Evolutionary conservation across 2,888 invertebrate genomes (phyloP).

Genomic region (Cheilosia pagana): DNA sequence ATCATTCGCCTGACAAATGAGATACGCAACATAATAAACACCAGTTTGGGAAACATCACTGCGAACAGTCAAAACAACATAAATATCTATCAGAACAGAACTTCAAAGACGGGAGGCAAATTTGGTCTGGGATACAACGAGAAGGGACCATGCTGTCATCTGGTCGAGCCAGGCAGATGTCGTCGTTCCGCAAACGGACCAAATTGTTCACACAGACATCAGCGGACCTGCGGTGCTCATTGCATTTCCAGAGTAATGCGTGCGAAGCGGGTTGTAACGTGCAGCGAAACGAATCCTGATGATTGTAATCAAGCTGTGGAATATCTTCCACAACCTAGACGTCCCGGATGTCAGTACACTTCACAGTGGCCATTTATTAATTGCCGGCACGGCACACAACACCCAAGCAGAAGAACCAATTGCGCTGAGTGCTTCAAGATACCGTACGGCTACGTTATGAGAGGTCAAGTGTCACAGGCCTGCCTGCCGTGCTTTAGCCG

Average conservation of each 20-base stretch:
- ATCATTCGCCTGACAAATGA: constrained; percentile 80
- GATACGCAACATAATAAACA: constrained; percentile 79
- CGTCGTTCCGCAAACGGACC: constrained; percentile 62
- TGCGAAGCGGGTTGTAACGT: constrained; percentile 77
- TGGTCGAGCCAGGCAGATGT: constrained; percentile 77
- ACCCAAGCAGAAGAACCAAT: not conserved
- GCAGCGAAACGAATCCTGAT: constrained; percentile 72
- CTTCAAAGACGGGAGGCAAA: constrained; percentile 79
- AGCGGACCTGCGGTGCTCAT: constrained; percentile 80
- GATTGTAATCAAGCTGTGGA: constrained; percentile 78
- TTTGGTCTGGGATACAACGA: constrained; percentile 81
- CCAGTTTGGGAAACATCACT: constrained; percentile 77
- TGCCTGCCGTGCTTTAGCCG: constrained; percentile 38
- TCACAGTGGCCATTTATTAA: constrained; percentile 77
- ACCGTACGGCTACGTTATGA: constrained; percentile 46
- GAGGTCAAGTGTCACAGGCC: constrained; percentile 36
- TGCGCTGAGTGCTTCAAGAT: constrained; percentile 37
- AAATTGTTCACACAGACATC: constrained; percentile 77
- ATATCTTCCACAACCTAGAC: constrained; percentile 77
- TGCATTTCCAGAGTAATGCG: constrained; percentile 80
- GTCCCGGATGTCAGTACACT: constrained; percentile 66
- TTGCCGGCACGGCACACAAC: constrained; percentile 1
- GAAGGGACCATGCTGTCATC: constrained; percentile 80
- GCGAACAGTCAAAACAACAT: constrained; percentile 79
- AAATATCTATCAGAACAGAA: constrained; percentile 79